Evolutionary conservation across 2,113 vertebrate species (phyloP), one percentile per base, ranked within the genome.

Genomic region (Donacobius atricapilla): DNA sequence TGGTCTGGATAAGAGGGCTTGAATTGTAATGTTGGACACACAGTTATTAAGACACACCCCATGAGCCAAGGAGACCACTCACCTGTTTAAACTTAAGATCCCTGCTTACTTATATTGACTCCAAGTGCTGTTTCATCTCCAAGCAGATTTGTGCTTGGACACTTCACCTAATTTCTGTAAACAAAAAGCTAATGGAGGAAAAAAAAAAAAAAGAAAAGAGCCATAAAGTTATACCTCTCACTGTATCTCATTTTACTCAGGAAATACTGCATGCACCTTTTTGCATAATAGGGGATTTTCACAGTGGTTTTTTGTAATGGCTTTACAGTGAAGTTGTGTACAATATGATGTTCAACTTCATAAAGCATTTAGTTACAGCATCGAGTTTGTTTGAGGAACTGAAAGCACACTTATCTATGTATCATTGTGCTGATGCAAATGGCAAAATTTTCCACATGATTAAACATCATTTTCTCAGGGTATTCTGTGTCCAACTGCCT

Each of bases 371-470:
- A 94, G 89, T 97, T 97, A 96, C 95, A 97, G 94, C 94, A 96
- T 71, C 87, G 95, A 93, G 93, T 69, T 84, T 93, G 96, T 98
- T 97, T 97, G 96, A 96, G 97, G 98, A 98, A 98, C 97, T 92
- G 98, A 98, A 98, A 98, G 95, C 95, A 91, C 93, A 78, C 97
- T 97, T 97, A 95, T 96, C 97, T 98, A 76, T 57, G 95, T 97
- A 97, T 97, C 97, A 97, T 97, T 97, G 97, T 97, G 95, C 95
- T 92, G 96, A 98, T 98, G 98, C 97, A 98, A 98, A 98, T 98
- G 91, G 96, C 81, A 96, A 96, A 95, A 97, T 97, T 98, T 97
- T 98, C 97, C 97, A 96, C 96, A 96, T 87, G 83, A 97, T 97
- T 97, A 97, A 95, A 93, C 97, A 97, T 92, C 84, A 72, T 97